Evolutionary conservation across 64 coral and sea anemone species (phyloP).

Genomic region (Exaiptasia diaphana): DNA sequence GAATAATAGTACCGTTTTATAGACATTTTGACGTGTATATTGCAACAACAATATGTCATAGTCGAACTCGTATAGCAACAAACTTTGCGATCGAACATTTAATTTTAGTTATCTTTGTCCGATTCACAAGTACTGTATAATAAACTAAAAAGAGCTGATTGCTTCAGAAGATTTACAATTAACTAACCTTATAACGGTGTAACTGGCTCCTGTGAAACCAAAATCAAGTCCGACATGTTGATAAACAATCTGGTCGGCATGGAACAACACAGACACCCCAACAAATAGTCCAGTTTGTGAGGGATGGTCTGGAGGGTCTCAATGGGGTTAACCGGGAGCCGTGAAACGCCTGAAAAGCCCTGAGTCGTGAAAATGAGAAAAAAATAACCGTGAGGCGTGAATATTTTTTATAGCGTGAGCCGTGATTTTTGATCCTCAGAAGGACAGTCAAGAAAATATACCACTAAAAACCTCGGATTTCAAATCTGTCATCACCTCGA

Average conservation of each 20-base stretch:
- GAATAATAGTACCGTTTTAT: neutral
- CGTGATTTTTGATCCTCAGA: too few relatives aligned
- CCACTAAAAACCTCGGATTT: too few relatives aligned
- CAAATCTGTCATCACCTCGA: too few relatives aligned
- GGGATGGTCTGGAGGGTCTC: too few relatives aligned
- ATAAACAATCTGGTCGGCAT: neutral
- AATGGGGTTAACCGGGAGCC: too few relatives aligned
- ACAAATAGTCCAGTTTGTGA: too few relatives aligned
- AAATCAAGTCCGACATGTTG: neutral
- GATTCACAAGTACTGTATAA: neutral
- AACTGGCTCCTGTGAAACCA: neutral
- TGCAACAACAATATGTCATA: neutral
- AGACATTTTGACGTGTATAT: neutral
- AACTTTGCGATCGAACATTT: neutral
- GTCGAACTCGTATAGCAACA: neutral
- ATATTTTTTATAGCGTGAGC: too few relatives aligned
- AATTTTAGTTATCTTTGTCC: neutral
- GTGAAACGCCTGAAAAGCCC: too few relatives aligned
- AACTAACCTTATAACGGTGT: neutral
- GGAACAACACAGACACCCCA: neutral
- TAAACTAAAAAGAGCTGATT: neutral
- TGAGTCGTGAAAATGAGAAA: too few relatives aligned
- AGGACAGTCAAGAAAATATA: too few relatives aligned
- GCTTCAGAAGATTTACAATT: neutral
- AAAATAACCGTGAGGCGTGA: too few relatives aligned